Evolutionary conservation across 1,140 invertebrate species (phyloP).

Genomic region (Oedothorax gibbosus): DNA sequence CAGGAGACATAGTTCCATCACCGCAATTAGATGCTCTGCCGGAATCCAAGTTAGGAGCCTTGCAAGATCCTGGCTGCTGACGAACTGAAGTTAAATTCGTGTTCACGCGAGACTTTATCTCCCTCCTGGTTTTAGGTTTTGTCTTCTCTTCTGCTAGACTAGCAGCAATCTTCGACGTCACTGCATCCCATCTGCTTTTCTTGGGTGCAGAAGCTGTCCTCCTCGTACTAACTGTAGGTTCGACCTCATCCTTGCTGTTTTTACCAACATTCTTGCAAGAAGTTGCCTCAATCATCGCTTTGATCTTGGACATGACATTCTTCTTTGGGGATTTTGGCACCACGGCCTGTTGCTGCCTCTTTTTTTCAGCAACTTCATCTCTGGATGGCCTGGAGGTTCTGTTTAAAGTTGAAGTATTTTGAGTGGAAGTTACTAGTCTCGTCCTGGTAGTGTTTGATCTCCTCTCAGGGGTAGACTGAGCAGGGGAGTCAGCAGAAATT

Average conservation of each 20-base stretch:
- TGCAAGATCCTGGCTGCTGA: slow-evolving; percentile 10
- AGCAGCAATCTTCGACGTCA: slow-evolving; percentile 68
- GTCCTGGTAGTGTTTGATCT: background rate
- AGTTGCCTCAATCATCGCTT: slow-evolving; percentile 63
- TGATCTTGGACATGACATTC: slow-evolving; percentile 64
- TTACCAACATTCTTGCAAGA: slow-evolving; percentile 28
- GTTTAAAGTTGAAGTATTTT: background rate
- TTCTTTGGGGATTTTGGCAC: slow-evolving; percentile 57
- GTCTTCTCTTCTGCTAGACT: slow-evolving; percentile 65
- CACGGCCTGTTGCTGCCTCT: background rate
- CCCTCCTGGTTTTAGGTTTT: slow-evolving; percentile 66
- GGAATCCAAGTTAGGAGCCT: slow-evolving; percentile 34
- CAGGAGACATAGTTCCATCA: slow-evolving; percentile 44
- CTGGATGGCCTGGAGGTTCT: slow-evolving; percentile 1
- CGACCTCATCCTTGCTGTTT: background rate
- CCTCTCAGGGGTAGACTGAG: slow-evolving; percentile 22
- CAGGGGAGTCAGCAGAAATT: background rate
- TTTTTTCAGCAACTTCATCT: slow-evolving; percentile 8
- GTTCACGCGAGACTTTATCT: slow-evolving; percentile 68
- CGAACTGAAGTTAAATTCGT: slow-evolving; percentile 63
- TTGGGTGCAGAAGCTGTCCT: slow-evolving; percentile 59
- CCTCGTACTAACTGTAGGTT: background rate
- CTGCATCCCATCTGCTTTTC: slow-evolving; percentile 69
- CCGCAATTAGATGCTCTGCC: slow-evolving; percentile 3
- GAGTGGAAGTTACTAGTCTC: background rate